Evolutionary conservation across 1,140 invertebrate species (phyloP), one percentile per base, ranked within the genome.

Genomic region (Sinonovacula constricta): DNA sequence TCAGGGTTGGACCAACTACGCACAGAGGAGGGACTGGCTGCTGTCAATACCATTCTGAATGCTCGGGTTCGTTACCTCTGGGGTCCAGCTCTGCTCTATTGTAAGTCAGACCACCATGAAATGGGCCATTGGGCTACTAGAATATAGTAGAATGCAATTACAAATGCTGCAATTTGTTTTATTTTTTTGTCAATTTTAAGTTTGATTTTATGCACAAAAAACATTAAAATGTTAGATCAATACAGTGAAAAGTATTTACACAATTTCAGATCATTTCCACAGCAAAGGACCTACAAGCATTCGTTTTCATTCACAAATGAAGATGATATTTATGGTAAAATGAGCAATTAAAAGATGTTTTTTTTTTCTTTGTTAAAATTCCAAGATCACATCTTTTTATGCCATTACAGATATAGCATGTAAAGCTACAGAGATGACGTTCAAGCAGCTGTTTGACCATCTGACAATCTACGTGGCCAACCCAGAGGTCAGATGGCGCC

Each of bases 371-470:
- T 12, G 14, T 22, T 24, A 12, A n/a, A 57, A 15, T 7, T 57
- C 14, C 14, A 15, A 57, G 7, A 22, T 57, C 26, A n/a, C 54
- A 57, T 5, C 14, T 12, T n/a, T n/a, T 12, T 49, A 49, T 12
- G 10, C 10, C 24, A 57, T 72, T 82, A 14, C 78, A 91, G 90
- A 91, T 79, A 86, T 87, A 30, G 89, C 89, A 18, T 91, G 90
- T 70, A 90, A 90, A 79, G 83, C 89, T 24, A 85, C 83, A 24
- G 87, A 86, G 56, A 87, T 90, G 88, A 89, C 81, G 12, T 91
- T 91, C 65, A 85, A 87, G 70, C 82, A 91, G 69, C 75, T 91
- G 12, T 91, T 87, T 85, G 88, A 90, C 57, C 89, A 90, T 80
- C 77, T 91, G 2, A 82, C 72, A n/a, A 79, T 72, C 12, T 91